Percentiles rank a stretch among this genome's conserved stretches.
Evolutionary conservation across 2,113 vertebrate genomes (phyloP).

Genomic region (Cephalopterus ornatus): DNA sequence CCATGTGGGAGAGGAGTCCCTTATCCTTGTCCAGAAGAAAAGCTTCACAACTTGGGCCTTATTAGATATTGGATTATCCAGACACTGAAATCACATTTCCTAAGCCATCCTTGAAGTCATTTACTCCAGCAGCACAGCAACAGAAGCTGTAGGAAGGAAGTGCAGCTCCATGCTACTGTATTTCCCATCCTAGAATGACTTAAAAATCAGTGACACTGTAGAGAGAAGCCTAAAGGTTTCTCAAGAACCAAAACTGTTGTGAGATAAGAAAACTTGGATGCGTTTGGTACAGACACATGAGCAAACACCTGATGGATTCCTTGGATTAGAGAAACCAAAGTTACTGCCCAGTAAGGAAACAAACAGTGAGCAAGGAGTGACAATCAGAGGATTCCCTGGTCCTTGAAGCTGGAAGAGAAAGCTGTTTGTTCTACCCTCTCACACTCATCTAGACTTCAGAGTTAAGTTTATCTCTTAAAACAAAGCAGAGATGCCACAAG

Average conservation of each 20-base stretch:
- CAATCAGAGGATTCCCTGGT: not conserved
- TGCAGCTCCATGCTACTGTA: not conserved
- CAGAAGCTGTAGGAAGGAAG: not conserved
- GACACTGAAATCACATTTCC: not conserved
- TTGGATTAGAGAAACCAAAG: not conserved
- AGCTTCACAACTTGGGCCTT: not conserved
- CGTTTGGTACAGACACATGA: not conserved
- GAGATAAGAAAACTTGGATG: not conserved
- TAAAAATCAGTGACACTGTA: not conserved
- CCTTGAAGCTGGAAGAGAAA: not conserved
- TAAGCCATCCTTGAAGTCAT: not conserved
- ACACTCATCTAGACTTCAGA: not conserved
- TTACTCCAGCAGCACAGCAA: not conserved
- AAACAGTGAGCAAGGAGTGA: not conserved
- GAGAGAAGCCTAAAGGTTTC: not conserved
- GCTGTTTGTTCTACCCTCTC: not conserved
- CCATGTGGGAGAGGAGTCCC: accelerated
- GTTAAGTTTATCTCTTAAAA: not conserved
- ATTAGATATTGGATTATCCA: not conserved
- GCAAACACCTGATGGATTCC: not conserved
- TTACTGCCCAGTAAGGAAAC: not conserved
- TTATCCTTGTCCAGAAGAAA: not conserved
- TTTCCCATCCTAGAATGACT: not conserved
- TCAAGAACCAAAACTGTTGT: not conserved
- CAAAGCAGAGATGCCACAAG: not conserved